phyloP scores from a whole-genome alignment of 2,888 invertebrate genomes.

The Linyphia triangularis region DNA sequence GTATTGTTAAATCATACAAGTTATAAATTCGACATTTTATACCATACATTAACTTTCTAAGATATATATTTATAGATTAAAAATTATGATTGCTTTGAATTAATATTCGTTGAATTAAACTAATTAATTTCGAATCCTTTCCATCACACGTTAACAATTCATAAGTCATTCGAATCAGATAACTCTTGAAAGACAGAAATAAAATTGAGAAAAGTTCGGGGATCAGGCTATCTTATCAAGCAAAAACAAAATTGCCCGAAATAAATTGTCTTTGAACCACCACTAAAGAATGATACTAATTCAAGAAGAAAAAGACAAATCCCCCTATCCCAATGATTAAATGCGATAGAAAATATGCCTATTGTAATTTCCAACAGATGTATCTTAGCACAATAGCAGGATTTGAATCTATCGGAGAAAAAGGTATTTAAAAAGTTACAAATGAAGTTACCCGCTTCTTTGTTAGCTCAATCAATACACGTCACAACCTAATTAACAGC shows the following conservation, averaged over 20 bases:
- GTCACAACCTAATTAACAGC: slow-evolving; percentile 45
- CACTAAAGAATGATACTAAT: neutral
- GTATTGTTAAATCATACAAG: too few species aligned
- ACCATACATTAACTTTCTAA: too few species aligned
- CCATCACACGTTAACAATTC: too few species aligned
- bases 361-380: neutral
- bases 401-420: slow-evolving; percentile 1
- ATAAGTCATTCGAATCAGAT: too few species aligned
- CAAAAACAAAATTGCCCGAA: neutral
- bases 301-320: neutral
- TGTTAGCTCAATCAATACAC: slow-evolving; percentile 53
- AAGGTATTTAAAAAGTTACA: neutral
- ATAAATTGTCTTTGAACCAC: neutral
- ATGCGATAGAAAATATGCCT: neutral
- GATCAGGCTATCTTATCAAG: neutral
- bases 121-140: too few species aligned
- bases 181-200: too few species aligned
- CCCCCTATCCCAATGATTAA: neutral
- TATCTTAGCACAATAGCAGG: neutral
- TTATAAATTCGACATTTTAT: too few species aligned
- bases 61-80: too few species aligned
- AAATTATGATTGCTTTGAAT: too few species aligned
- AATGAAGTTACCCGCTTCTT: neutral
- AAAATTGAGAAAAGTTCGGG: too few species aligned
- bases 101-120: too few species aligned